These are phyloP conservation scores for Phasia obesa DNA, from an alignment of 2,888 invertebrate genomes.

Conservation along the genomic window DNA sequence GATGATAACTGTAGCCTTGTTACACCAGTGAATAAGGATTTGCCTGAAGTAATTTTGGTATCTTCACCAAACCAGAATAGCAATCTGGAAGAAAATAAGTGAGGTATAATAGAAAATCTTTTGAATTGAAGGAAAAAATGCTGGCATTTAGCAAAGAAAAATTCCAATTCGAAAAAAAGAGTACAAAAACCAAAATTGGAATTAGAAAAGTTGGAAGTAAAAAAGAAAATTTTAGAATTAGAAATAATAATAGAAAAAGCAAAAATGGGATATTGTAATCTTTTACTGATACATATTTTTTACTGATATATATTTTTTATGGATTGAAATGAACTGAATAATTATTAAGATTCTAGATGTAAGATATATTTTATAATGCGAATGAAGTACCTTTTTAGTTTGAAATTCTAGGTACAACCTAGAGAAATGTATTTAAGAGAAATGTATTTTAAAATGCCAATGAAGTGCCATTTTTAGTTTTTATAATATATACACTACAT, in stretches of 20 bases:
- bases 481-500: conserved; percentile 5
- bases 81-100: neutral
- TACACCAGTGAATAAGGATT: neutral
- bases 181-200: neutral
- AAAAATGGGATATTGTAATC: too few relatives aligned
- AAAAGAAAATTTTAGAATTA: too few relatives aligned
- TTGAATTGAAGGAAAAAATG: too few relatives aligned
- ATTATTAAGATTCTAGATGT: neutral
- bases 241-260: neutral
- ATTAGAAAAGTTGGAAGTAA: neutral
- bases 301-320: too few relatives aligned
- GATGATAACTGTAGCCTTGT: too few relatives aligned
- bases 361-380: neutral
- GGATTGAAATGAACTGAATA: too few relatives aligned
- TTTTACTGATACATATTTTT: too few relatives aligned
- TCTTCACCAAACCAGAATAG: neutral
- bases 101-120: neutral
- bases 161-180: neutral
- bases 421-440: too few relatives aligned
- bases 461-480: conserved; percentile 13
- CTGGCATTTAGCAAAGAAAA: too few relatives aligned
- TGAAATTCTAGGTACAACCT: neutral
- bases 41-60: neutral
- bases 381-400: conserved; percentile 14
- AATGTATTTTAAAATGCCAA: neutral